These are phyloP conservation scores for Clinocottus analis DNA, from an alignment of 2,113 vertebrate genomes.

Conservation along the genomic window DNA sequence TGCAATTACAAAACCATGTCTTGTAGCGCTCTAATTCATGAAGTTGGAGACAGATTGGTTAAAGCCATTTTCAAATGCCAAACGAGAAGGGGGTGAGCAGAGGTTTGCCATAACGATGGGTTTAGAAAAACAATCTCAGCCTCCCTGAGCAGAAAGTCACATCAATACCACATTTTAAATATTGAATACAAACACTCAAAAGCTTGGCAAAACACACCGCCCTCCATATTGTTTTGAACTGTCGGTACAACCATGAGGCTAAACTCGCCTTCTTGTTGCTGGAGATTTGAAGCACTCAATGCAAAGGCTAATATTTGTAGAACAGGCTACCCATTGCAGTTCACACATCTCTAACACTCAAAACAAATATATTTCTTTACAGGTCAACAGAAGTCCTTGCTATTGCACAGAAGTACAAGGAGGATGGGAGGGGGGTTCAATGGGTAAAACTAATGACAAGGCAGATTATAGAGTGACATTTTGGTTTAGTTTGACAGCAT, in stretches of 20 bases:
- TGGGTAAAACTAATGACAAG: conserved; percentile 59
- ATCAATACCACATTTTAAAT: conserved; percentile 77
- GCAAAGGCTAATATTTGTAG: conserved; percentile 60
- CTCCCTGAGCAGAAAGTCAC: conserved; percentile 81
- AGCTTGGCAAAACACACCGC: conserved; percentile 75
- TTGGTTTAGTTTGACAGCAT: conserved; percentile 74
- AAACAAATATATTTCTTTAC: conserved; percentile 61
- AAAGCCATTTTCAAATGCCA: conserved; percentile 70
- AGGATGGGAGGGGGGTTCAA: conserved; percentile 6
- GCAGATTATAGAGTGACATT: conserved; percentile 64
- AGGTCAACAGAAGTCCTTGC: conserved; percentile 56
- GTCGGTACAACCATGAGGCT: conserved; percentile 37
- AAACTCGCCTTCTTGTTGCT: conserved; percentile 22
- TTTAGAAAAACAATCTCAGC: conserved; percentile 75
- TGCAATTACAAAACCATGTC: conserved; percentile 71
- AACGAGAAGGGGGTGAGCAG: conserved; percentile 50
- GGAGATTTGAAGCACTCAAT: conserved; percentile 53
- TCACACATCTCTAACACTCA: conserved; percentile 63
- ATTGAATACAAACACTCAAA: conserved; percentile 76
- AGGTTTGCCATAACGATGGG: conserved; percentile 52
- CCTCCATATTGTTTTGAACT: conserved; percentile 53
- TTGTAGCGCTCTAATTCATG: conserved; percentile 43
- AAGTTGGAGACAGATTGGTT: conserved; percentile 58
- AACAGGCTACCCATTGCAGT: conserved; percentile 56
- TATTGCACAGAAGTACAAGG: conserved; percentile 75